A percentile compares a stretch with the other conserved stretches of the same genome.
These are phyloP conservation scores for Drosophila phalerata DNA, from an alignment of 2,888 invertebrate species.

Conservation along the genomic window DNA sequence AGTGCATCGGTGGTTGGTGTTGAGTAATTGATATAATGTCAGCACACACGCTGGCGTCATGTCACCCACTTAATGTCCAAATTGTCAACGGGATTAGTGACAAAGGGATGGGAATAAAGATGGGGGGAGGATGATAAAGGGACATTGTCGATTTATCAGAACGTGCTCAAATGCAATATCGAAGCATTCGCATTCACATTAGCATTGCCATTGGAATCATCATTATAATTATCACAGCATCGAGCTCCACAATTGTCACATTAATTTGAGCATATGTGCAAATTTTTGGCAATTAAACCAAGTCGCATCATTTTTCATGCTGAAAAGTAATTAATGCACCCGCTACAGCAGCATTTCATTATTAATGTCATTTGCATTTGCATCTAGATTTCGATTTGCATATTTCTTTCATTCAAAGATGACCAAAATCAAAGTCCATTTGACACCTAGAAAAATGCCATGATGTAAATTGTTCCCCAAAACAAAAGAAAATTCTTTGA, in stretches of 20 bases:
- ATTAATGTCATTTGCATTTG: conserved; percentile 33
- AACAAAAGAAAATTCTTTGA: conserved; percentile 51
- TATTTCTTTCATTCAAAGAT: conserved; percentile 11
- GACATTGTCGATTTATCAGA: conserved; percentile 24
- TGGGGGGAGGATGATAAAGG: conserved; percentile 4
- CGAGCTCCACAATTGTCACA: conserved; percentile 58
- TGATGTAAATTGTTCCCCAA: conserved; percentile 53
- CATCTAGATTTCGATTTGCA: conserved; percentile 67
- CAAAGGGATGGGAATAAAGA: conserved; percentile 4
- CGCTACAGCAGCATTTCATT: conserved; percentile 29
- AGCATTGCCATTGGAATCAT: conserved; percentile 39
- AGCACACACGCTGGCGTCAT: conserved; percentile 37
- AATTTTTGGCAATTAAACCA: conserved; percentile 74
- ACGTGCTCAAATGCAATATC: conserved; percentile 66
- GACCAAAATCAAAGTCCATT: conserved; percentile 27
- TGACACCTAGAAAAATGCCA: conserved; percentile 44
- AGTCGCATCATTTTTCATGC: conserved; percentile 60
- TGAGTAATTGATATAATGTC: conserved; percentile 81
- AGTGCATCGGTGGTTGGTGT: conserved; percentile 51
- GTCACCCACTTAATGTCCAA: conserved; percentile 76
- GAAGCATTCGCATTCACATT: conserved; percentile 37
- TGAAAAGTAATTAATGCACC: conserved; percentile 66
- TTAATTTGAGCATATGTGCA: conserved; percentile 78
- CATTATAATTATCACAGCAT: conserved; percentile 67
- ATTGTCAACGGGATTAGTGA: conserved; percentile 76